These are phyloP conservation scores for Procambarus clarkii DNA, from an alignment of 1,140 invertebrate genomes.

Conservation along the genomic window DNA sequence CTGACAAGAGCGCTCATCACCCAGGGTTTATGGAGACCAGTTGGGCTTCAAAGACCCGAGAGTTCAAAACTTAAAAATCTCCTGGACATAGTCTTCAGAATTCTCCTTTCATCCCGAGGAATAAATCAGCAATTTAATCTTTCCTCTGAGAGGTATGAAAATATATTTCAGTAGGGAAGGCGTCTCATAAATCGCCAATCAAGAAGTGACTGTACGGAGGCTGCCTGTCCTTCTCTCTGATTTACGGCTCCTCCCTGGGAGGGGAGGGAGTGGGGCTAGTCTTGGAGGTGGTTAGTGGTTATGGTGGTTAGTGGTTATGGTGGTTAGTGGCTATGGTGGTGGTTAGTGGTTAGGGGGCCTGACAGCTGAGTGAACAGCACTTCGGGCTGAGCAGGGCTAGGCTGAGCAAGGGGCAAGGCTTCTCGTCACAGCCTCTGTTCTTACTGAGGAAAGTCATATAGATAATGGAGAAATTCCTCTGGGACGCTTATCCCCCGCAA, in stretches of 20 bases:
- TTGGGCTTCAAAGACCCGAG: background rate
- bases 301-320: too few species aligned
- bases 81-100: background rate
- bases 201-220: background rate
- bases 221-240: background rate
- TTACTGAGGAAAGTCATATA: too few species aligned
- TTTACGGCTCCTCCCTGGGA: background rate
- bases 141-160: background rate
- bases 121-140: conserved; percentile 1
- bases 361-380: too few species aligned
- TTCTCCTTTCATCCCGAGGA: background rate
- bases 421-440: too few species aligned
- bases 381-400: too few species aligned
- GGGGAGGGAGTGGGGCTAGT: background rate
- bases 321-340: too few species aligned
- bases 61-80: background rate
- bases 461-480: too few species aligned
- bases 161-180: background rate
- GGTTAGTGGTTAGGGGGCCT: too few species aligned
- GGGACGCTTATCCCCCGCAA: too few species aligned
- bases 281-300: too few species aligned
- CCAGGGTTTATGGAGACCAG: background rate
- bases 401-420: too few species aligned
- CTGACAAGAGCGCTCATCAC: too few species aligned
- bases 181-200: background rate